Evolutionary conservation across 2,888 invertebrate species (phyloP), one percentile per base, ranked within the genome.

Genomic region (Torymus tubicola): DNA sequence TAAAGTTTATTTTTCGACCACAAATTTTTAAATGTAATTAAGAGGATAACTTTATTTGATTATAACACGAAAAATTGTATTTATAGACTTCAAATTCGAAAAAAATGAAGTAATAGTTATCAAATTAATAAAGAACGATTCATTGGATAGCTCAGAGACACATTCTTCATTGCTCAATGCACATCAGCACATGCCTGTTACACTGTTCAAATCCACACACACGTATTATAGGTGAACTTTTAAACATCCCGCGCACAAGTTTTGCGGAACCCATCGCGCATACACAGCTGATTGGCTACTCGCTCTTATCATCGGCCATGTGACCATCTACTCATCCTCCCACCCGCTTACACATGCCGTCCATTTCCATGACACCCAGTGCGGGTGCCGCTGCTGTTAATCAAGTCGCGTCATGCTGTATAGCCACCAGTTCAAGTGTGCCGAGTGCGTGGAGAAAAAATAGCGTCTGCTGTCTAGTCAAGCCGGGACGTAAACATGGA

Each of bases 401-500:
- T 64, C 57, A 24, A 16, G 68, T 21, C 69, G 64, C 64, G 73
- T 78, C 73, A 78, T 78, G 77, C 52, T 78, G 21, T 70, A 69
- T 70, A 69, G 31, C 16, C 55, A 42, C 14, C 55, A 42, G 42
- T 42, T 5, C 42, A 8, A 42, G 42, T 42, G 42, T 42, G 42
- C 42, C 42, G 42, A 8, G 42, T 3, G 31, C 31, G 31, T 31
- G 31, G 31, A 31, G 31, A 31, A 31, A 31, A 31, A 31, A 31
- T 31, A 31, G 31, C 31, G 31, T 31, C 31, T 31, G 31, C 31
- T 31, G 31, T 31, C 31, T 31, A 31, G 31, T 31, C 3, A 8
- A 31, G 31, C 8, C 31, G 31, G 31, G 8, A 42, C 13, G 52
- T 50, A 69, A 84, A 69, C 90, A 97, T 98, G 96, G 96, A 97